Conservation (phyloP, 2,797 vertebrate species). For the Leuciscus waleckii region DNA sequence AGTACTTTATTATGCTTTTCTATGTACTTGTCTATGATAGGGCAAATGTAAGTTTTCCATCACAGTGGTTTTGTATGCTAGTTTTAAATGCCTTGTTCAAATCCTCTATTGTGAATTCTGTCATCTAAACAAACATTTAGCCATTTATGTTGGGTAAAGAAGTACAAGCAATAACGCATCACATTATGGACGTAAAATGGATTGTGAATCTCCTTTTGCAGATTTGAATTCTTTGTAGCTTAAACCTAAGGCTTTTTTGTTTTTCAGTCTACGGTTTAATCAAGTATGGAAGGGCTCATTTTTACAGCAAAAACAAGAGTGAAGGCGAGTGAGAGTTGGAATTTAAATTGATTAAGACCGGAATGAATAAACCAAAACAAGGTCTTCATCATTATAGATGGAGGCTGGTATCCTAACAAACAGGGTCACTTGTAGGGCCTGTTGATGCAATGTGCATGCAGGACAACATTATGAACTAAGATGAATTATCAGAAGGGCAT, state of each 20-base stretch:
- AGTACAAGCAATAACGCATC: not conserved
- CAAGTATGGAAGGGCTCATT: not conserved
- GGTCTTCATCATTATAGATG: conserved; percentile 40
- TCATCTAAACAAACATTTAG: not conserved
- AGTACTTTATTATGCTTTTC: not conserved
- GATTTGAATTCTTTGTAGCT: not conserved
- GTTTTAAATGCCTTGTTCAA: no score
- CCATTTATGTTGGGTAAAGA: not conserved
- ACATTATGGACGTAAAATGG: not conserved
- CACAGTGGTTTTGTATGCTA: no score
- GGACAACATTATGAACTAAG: not conserved
- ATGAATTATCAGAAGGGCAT: conserved; percentile 32
- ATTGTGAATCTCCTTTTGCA: not conserved
- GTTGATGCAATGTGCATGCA: not conserved
- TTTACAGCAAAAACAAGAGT: not conserved
- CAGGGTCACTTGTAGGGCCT: not conserved
- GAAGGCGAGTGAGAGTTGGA: conserved; percentile 14
- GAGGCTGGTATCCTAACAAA: conserved; percentile 32
- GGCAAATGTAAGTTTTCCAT: not conserved
- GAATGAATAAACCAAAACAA: conserved; percentile 4
- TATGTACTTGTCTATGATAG: not conserved
- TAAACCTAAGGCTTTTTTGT: not conserved
- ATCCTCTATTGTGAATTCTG: not conserved
- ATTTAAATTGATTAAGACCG: conserved; percentile 21
- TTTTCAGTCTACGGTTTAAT: not conserved